phyloP scores from a whole-genome alignment of 2,113 vertebrate species.

The Periophthalmus modestus region DNA sequence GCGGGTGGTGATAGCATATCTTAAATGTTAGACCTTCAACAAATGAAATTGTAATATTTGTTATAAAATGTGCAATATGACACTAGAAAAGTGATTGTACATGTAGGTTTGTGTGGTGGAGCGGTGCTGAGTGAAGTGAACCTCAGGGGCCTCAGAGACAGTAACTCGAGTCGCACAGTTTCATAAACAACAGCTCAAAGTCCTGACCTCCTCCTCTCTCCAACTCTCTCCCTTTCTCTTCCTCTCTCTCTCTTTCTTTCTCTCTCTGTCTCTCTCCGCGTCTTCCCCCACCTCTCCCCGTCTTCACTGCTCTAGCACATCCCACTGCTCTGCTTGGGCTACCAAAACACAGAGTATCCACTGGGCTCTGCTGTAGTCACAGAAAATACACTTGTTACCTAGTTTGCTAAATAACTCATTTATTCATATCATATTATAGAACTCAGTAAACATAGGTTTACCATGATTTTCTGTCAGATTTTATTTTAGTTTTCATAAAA shows the following conservation, averaged over 20 bases:
- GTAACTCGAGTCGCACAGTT: slow-evolving; percentile 61
- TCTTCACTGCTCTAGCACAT: slow-evolving; percentile 3
- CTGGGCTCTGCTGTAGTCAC: not conserved
- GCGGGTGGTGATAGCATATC: no score
- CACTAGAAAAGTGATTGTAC: not conserved
- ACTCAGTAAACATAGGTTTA: no score
- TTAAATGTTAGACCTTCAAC: no score
- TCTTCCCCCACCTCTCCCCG: slow-evolving; percentile 2
- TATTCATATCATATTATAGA: no score
- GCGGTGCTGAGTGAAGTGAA: slow-evolving; percentile 15
- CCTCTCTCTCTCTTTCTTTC: not conserved
- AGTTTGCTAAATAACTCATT: no score
- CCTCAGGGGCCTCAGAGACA: slow-evolving; percentile 33
- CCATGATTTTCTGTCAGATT: no score
- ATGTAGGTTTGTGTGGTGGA: not conserved
- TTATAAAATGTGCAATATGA: not conserved
- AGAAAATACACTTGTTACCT: not conserved
- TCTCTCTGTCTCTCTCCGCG: slow-evolving; percentile 13
- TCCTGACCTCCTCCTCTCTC: slow-evolving; percentile 31
- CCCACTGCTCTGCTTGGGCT: not conserved
- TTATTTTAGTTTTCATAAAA: no score
- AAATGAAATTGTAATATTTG: not conserved
- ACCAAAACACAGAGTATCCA: not conserved
- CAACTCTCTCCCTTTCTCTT: not conserved
- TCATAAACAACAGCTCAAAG: slow-evolving; percentile 39